Conservation (phyloP, 1,140 invertebrate genomes). For the Calliphora vicina region DNA sequence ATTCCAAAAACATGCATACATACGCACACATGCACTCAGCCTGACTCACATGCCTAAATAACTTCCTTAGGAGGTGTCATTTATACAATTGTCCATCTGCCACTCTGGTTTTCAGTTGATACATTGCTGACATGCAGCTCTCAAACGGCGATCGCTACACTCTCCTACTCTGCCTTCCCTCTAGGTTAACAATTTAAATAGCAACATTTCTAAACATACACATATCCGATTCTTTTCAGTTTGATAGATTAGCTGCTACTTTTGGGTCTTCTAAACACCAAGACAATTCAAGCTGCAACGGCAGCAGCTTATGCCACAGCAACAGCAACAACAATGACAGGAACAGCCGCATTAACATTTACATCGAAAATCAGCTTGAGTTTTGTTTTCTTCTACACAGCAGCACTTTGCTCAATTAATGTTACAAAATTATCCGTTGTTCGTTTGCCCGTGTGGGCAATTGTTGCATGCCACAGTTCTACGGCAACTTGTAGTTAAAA, state of each 20-base stretch:
- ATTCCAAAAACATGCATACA: neutral
- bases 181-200: neutral
- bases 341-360: neutral
- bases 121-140: slow-evolving; percentile 5
- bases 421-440: slow-evolving; percentile 33
- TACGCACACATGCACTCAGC: neutral
- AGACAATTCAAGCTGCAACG: neutral
- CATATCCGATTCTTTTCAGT: neutral
- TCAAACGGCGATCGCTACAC: neutral
- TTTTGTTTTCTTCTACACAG: neutral
- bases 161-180: too few relatives aligned
- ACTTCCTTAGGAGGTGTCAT: slow-evolving; percentile 7
- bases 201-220: neutral
- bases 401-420: slow-evolving; percentile 31
- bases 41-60: neutral
- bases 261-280: neutral
- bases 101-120: slow-evolving; percentile 10
- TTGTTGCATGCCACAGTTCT: slow-evolving; percentile 16
- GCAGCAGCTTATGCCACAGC: neutral
- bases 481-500: neutral
- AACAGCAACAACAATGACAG: neutral
- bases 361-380: neutral
- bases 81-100: slow-evolving; percentile 33
- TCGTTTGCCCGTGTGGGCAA: slow-evolving; percentile 6
- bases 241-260: slow-evolving; percentile 17